A percentile compares a stretch with the other conserved stretches of the same genome.
phyloP scores from a whole-genome alignment of 2,113 vertebrate species.

The Lycaon pictus region DNA sequence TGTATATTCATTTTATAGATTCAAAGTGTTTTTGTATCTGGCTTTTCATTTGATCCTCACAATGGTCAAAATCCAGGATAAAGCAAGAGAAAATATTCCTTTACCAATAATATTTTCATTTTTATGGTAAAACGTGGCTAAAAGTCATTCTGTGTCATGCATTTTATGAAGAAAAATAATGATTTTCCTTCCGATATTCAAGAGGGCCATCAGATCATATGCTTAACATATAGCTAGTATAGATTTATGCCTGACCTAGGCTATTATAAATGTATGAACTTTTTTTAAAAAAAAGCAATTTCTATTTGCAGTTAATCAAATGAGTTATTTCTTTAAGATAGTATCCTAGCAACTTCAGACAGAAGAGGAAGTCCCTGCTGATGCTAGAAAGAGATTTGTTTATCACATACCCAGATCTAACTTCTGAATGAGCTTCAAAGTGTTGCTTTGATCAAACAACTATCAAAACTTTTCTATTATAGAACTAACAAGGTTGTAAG shows the following conservation, averaged over 20 bases:
- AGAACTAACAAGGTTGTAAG: slow-evolving; percentile 63
- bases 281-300: slow-evolving; percentile 78
- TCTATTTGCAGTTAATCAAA: slow-evolving; percentile 89
- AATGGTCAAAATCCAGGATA: slow-evolving; percentile 2
- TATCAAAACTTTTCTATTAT: slow-evolving; percentile 63
- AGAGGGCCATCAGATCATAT: slow-evolving; percentile 76
- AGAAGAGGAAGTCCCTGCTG: slow-evolving; percentile 81
- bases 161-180: slow-evolving; percentile 79
- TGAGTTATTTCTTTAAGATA: slow-evolving; percentile 87
- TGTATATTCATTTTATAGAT: neutral
- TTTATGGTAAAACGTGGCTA: slow-evolving; percentile 55
- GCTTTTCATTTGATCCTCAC: slow-evolving; percentile 40
- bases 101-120: slow-evolving; percentile 51
- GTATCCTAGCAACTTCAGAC: slow-evolving; percentile 87
- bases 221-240: slow-evolving; percentile 85
- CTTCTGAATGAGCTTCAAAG: slow-evolving; percentile 79
- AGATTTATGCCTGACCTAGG: slow-evolving; percentile 75
- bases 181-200: slow-evolving; percentile 79
- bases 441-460: slow-evolving; percentile 76
- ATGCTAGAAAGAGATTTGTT: slow-evolving; percentile 76
- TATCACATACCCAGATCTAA: slow-evolving; percentile 82
- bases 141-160: slow-evolving; percentile 47
- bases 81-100: neutral
- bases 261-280: slow-evolving; percentile 85
- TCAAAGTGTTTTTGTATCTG: slow-evolving; percentile 24